Conservation (phyloP, 1,140 invertebrate species). For the Batillaria attramentaria region DNA sequence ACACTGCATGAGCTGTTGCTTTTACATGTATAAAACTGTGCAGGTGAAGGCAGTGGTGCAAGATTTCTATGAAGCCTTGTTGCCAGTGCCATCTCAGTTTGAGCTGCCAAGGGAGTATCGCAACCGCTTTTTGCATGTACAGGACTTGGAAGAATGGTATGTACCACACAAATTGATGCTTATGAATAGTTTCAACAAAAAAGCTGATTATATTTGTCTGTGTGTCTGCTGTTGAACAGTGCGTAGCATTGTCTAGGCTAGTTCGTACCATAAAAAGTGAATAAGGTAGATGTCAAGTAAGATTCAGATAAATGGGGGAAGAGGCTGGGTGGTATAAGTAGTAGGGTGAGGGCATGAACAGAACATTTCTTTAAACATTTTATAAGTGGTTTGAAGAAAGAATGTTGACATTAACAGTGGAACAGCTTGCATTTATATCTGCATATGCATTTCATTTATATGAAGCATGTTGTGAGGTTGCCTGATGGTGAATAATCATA, state of each 20-base stretch:
- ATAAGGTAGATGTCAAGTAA: too few relatives aligned
- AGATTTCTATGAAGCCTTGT: slow-evolving; percentile 85
- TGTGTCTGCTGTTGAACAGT: not conserved
- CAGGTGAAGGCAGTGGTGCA: slow-evolving; percentile 79
- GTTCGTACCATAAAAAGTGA: too few relatives aligned
- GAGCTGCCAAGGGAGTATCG: slow-evolving; percentile 81
- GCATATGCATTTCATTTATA: not conserved
- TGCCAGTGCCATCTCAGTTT: slow-evolving; percentile 82
- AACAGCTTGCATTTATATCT: not conserved
- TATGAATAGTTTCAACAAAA: not conserved
- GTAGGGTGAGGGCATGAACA: not conserved
- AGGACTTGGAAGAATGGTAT: slow-evolving; percentile 79
- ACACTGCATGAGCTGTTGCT: not conserved
- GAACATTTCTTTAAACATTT: not conserved
- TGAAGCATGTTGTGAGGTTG: not conserved
- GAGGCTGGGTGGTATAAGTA: not conserved
- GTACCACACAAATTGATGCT: slow-evolving; percentile 6
- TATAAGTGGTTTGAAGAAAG: not conserved
- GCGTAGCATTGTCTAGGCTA: not conserved
- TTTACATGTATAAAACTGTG: slow-evolving; percentile 13
- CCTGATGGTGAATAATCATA: not conserved
- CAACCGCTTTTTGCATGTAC: slow-evolving; percentile 80
- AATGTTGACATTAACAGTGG: not conserved
- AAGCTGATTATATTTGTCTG: too few relatives aligned
- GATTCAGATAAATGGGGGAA: not conserved